phyloP scores from a whole-genome alignment of 2,113 vertebrate genomes.

The Acrocephalus kingi region DNA sequence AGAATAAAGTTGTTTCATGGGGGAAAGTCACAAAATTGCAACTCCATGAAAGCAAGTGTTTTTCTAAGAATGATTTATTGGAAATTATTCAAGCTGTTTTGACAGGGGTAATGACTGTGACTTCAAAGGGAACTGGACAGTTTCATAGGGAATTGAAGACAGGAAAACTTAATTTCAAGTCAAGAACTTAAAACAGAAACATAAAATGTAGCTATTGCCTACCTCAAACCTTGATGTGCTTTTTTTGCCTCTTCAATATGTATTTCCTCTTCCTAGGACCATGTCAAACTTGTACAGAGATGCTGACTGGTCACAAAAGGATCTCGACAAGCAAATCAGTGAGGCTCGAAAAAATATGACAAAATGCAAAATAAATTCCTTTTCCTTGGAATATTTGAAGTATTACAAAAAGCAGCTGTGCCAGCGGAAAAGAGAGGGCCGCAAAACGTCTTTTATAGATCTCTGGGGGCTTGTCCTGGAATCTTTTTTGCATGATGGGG shows the following conservation, averaged over 20 bases:
- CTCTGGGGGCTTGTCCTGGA: conserved; percentile 77
- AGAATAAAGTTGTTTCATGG: neutral
- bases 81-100: neutral
- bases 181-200: neutral
- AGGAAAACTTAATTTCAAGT: neutral
- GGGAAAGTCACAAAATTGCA: neutral
- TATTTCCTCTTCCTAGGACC: conserved; percentile 66
- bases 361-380: conserved; percentile 53
- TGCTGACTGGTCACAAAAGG: conserved; percentile 76
- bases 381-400: conserved; percentile 63
- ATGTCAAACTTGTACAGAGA: conserved; percentile 76
- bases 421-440: conserved; percentile 68
- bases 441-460: conserved; percentile 73
- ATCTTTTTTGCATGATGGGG: conserved; percentile 76
- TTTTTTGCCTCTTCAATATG: neutral
- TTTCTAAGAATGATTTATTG: neutral
- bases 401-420: conserved; percentile 73
- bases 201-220: neutral
- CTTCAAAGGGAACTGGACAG: neutral
- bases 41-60: neutral
- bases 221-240: neutral
- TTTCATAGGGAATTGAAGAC: neutral
- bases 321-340: conserved; percentile 56
- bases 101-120: neutral
- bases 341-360: conserved; percentile 65